Percentiles rank a stretch among this genome's conserved stretches.
These are phyloP conservation scores for Eubasilissa regina DNA, from an alignment of 1,140 invertebrate genomes.

Conservation along the genomic window DNA sequence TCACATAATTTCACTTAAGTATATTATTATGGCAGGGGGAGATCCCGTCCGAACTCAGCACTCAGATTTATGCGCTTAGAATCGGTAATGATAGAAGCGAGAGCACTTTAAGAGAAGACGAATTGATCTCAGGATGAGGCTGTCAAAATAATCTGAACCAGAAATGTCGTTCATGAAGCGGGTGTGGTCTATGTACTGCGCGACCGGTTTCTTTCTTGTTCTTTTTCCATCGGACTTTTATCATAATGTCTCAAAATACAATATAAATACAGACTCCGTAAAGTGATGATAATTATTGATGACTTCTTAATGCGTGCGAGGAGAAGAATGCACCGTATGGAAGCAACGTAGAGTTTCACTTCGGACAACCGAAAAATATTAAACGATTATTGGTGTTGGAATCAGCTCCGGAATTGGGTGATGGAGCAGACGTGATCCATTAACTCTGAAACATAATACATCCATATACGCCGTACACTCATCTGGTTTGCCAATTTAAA, in stretches of 20 bases:
- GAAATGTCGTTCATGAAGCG: constrained; percentile 41
- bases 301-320: constrained; percentile 54
- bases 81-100: constrained; percentile 43
- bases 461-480: no score
- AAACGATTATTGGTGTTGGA: not conserved
- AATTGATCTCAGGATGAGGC: constrained; percentile 51
- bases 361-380: not conserved
- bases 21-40: constrained; percentile 36
- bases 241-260: constrained; percentile 47
- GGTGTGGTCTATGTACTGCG: not conserved
- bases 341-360: constrained; percentile 20
- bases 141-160: constrained; percentile 49
- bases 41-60: not conserved
- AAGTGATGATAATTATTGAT: constrained; percentile 55
- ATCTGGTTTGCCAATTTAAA: no score
- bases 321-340: constrained; percentile 10
- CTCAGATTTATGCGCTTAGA: constrained; percentile 43
- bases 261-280: constrained; percentile 44
- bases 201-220: constrained; percentile 10
- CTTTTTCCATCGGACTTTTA: constrained; percentile 38
- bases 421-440: not conserved
- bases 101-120: constrained; percentile 40
- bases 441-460: not conserved
- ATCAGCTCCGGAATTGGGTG: not conserved
- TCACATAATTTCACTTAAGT: constrained; percentile 45